phyloP scores from a whole-genome alignment of 2,888 invertebrate species.

The Pilophorus perplexus region DNA sequence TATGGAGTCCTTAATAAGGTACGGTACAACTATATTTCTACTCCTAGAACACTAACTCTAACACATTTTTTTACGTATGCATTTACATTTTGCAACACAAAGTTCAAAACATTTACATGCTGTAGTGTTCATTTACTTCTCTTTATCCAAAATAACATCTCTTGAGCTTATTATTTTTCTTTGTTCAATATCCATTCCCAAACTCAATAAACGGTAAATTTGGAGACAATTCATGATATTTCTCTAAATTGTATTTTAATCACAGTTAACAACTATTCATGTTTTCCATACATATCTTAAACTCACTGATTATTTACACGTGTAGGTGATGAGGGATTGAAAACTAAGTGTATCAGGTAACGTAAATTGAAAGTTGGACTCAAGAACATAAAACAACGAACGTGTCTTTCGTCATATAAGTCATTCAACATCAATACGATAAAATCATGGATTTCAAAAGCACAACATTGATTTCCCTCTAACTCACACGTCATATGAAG shows the following conservation, averaged over 20 bases:
- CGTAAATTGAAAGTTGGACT: no score
- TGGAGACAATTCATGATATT: not conserved
- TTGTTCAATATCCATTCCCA: not conserved
- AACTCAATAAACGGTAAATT: constrained; percentile 2
- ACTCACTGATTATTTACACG: not conserved
- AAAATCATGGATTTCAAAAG: no score
- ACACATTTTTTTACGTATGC: constrained; percentile 20
- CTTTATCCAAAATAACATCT: constrained; percentile 46
- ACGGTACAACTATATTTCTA: constrained; percentile 12
- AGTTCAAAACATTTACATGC: constrained; percentile 25
- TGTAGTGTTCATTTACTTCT: constrained; percentile 20
- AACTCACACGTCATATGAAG: no score
- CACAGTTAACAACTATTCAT: constrained; percentile 23
- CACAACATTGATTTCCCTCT: no score
- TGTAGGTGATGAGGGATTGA: no score
- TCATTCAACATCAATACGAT: no score
- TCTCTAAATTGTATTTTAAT: not conserved
- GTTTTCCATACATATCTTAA: not conserved
- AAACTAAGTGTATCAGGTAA: no score
- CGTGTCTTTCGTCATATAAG: no score
- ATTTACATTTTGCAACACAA: constrained; percentile 23
- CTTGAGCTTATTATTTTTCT: constrained; percentile 42
- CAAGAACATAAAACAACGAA: no score
- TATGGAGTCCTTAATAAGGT: constrained; percentile 14
- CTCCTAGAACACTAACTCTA: constrained; percentile 18